Conservation (phyloP, 2,797 vertebrate species). For the Urosaurus nigricauda region DNA sequence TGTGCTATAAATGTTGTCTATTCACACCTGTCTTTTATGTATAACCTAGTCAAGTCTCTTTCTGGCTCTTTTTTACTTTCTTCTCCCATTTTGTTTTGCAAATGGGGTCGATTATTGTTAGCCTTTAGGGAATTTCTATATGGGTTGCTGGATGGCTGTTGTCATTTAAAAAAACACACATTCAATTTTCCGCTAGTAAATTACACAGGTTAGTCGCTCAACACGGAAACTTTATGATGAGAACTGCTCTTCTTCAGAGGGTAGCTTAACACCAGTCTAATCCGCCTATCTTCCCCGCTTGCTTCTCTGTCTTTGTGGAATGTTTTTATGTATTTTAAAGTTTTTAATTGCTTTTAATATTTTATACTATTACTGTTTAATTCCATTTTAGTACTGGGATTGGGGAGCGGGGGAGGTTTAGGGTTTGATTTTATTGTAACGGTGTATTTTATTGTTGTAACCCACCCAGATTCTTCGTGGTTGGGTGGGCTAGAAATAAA, state of each 20-base stretch:
- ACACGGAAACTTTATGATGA: constrained; percentile 72
- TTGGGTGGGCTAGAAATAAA: no score
- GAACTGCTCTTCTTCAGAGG: constrained; percentile 70
- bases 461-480: no score
- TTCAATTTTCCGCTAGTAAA: constrained; percentile 74
- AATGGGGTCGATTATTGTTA: neutral
- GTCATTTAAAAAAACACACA: constrained; percentile 53
- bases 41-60: neutral
- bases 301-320: no score
- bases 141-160: constrained; percentile 52
- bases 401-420: no score
- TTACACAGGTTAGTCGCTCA: constrained; percentile 74
- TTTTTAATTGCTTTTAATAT: no score
- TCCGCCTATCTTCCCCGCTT: no score
- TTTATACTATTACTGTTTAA: no score
- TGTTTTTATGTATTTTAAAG: no score
- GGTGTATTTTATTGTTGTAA: no score
- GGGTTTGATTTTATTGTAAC: no score
- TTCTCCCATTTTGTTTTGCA: neutral
- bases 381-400: no score
- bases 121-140: constrained; percentile 59
- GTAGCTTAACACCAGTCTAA: constrained; percentile 70
- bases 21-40: neutral
- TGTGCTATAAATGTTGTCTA: neutral
- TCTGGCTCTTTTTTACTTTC: neutral